Evolutionary conservation across 2,888 invertebrate species (phyloP).

Genomic region (Plebejus melissa): DNA sequence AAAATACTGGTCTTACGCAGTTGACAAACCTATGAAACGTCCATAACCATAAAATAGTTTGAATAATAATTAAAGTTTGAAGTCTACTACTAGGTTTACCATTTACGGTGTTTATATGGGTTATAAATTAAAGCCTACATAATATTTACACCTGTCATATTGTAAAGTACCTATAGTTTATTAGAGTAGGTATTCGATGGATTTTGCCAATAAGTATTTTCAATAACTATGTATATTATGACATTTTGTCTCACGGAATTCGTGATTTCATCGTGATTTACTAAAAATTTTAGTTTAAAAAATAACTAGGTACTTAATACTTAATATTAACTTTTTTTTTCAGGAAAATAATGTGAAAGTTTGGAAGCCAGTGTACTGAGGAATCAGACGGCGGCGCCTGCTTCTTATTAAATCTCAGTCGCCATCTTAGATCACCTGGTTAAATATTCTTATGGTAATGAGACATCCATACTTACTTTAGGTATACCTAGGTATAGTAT

Average conservation of each 20-base stretch:
- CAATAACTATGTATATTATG: not conserved
- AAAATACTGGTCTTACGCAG: constrained; percentile 26
- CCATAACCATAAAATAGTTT: constrained; percentile 10
- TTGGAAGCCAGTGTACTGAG: constrained; percentile 48
- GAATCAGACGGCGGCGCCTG: constrained; percentile 59
- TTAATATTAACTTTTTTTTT: not conserved
- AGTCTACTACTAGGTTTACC: constrained; percentile 1
- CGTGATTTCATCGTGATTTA: not conserved
- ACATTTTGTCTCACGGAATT: not conserved
- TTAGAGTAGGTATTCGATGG: not conserved
- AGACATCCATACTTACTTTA: not conserved
- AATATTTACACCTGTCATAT: not conserved
- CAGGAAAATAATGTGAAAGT: constrained; percentile 38
- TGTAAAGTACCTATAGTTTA: not conserved
- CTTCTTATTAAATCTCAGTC: constrained; percentile 61
- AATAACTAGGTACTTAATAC: not conserved
- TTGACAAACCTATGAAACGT: constrained; percentile 8
- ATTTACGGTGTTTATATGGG: constrained; percentile 4
- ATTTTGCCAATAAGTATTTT: not conserved
- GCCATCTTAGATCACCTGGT: constrained; percentile 69
- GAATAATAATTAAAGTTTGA: not conserved
- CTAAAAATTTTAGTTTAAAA: not conserved
- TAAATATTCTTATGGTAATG: constrained; percentile 34
- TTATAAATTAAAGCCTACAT: not conserved
- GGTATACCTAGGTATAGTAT: not conserved